Base-by-base conservation (phyloP, 2,888 invertebrate species). In the Tyria jacobaeae region DNA sequence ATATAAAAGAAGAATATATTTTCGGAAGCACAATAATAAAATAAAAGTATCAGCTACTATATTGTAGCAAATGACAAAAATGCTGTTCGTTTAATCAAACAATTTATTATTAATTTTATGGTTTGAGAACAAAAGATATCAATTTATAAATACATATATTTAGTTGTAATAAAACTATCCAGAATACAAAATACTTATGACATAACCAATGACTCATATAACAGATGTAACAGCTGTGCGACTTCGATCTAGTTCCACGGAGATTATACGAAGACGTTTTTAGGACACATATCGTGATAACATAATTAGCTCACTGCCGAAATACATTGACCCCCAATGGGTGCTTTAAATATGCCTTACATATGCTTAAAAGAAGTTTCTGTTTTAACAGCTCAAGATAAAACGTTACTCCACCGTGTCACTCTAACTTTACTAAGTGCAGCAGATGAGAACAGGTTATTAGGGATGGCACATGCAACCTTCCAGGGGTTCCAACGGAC, bases 231-330 rank as follows among this genome's bases (percentile, higher is more conserved):
- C 58, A 58, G 58, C 51, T 52, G 58, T n/a, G 31, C 17, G 9
- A 17, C 34, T 17, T 35, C 15, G 31, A 21, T 56, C 35, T 35
- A 37, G 25, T 25, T 34, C 52, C 44, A 58, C 51, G 21, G 52
- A 44, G 35, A 58, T 52, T 58, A 58, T 14, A 37, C 21, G 24
- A 15, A 39, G 51, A 51, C 41, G 51, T 52, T 24, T 51, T 58
- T 41, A 12, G 51, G 10, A 44, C 12, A 31, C n/a, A 15, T 15
- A n/a, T n/a, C 15, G 15, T 24, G 3, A 37, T 14, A n/a, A 37
- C 37, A 3, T 21, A 17, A 44, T 17, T 44, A 17, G 10, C 21
- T 44, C 15, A 37, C 21, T 44, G 2, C 17, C 21, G 1, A 17
- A 2, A 41, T 41, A 44, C 17, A 21, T 41, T 41, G 41, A 41